phyloP scores from a whole-genome alignment of 2,797 vertebrate species.

The Pelochelys cantorii region DNA sequence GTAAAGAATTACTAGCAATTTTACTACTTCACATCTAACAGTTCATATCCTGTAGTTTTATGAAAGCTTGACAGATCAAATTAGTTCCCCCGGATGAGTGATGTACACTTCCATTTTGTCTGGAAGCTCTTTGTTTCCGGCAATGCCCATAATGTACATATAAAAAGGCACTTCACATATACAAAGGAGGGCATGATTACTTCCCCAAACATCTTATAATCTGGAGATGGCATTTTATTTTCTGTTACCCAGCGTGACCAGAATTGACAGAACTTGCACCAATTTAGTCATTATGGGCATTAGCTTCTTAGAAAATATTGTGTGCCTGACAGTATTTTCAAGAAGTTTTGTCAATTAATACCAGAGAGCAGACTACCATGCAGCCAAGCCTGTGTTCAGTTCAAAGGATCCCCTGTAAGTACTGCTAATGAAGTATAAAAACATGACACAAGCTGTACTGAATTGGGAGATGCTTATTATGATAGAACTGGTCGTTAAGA shows the following conservation, averaged over 20 bases:
- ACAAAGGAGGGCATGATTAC: background rate
- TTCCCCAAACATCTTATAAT: background rate
- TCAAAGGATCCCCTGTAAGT: background rate
- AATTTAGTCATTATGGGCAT: background rate
- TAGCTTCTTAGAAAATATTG: background rate
- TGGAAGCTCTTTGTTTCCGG: background rate
- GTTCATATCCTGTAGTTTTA: background rate
- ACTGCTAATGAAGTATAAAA: background rate
- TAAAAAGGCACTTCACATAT: background rate
- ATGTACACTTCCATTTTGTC: background rate
- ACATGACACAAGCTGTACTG: background rate
- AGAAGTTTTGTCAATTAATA: background rate
- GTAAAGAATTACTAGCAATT: background rate
- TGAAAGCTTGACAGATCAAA: background rate
- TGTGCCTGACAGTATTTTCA: accelerated
- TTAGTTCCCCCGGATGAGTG: background rate
- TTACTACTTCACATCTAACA: background rate
- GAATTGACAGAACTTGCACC: accelerated
- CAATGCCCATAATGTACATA: background rate
- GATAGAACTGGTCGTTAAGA: background rate
- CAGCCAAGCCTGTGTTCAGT: accelerated
- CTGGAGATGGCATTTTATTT: background rate
- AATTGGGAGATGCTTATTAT: background rate
- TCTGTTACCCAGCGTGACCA: background rate
- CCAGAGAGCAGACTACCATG: background rate